Base-by-base conservation (phyloP, 2,797 vertebrate genomes). In the Fundulus diaphanus region DNA sequence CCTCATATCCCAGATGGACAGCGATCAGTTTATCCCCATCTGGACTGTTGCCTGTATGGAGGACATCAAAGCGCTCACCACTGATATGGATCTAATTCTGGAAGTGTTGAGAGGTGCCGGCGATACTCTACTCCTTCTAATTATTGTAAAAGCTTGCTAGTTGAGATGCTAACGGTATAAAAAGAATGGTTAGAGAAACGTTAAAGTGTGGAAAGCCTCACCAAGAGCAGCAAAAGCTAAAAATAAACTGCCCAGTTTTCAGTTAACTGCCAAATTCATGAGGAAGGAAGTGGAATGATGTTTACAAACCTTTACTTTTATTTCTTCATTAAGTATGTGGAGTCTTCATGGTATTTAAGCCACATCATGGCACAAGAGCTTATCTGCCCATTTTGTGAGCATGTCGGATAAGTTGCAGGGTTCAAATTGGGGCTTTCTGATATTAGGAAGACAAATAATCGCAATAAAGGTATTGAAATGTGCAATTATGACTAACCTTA, bases 1-100 rank as follows among this genome's bases (percentile, higher is more conserved):
- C 91, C 92, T 99, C 89, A 98, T 99, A 93, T 99, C 98, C 78
- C 98, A 99, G 92, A 99, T 99, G 98, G 98, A 99, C 88, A 97
- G 97, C 68, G 98, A 99, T 91, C 97, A 99, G 87, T 99, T 99
- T 89, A 92, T 99, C 84, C 97, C 98, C 1, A 96, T 99, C 90
- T 99, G 97, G 97, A 98, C 97, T 54, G 95, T 99, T 81, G 97
- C 98, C 89, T 99, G 96, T 87, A 97, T 99, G 96, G 98, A 99
- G 93, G 96, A 96, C 86, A 96, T 99, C 82, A 99, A 99, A 94
- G 96, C 97, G 72, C 95, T 99, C 77, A 99, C 98, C 15, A 96
- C 97, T 1, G 96, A 99, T 81, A 93, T 95, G 89, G 96, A 97
- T 77, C 96, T 99, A 70, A 99, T 99, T 92, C 93, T 98, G 82